These are phyloP conservation scores for Yponomeuta cagnagella DNA, from an alignment of 2,888 invertebrate genomes.

Conservation along the genomic window DNA sequence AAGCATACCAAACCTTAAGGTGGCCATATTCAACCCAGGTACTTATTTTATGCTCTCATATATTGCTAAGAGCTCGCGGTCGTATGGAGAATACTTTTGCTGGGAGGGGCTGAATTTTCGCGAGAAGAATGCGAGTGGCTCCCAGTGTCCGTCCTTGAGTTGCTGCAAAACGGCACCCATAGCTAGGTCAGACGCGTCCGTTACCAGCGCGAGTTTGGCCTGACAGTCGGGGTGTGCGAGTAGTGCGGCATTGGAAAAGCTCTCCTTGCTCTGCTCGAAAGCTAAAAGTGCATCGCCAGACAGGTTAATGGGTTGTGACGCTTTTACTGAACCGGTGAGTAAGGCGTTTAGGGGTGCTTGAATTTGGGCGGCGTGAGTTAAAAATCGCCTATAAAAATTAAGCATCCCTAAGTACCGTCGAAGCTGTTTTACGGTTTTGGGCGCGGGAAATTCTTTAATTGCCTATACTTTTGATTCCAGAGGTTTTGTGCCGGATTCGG, in stretches of 20 bases:
- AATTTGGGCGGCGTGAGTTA: conserved; percentile 31
- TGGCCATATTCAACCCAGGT: too few relatives aligned
- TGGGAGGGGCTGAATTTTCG: conserved; percentile 21
- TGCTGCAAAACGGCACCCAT: too few relatives aligned
- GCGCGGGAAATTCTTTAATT: conserved; percentile 24
- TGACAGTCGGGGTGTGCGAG: conserved; percentile 29
- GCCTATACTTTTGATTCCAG: conserved; percentile 31
- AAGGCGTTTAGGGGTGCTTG: conserved; percentile 36
- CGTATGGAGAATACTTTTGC: conserved; percentile 34
- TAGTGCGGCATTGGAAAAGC: conserved; percentile 25
- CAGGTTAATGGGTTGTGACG: conserved; percentile 27
- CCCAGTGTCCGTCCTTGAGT: too few relatives aligned
- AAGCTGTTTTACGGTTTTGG: conserved; percentile 24
- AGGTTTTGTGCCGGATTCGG: conserved; percentile 31
- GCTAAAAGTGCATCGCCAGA: conserved; percentile 23
- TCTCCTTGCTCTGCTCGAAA: conserved; percentile 29
- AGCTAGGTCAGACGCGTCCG: conserved; percentile 35
- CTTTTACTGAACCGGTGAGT: conserved; percentile 28
- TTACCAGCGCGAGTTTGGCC: conserved; percentile 27
- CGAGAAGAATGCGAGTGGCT: too few relatives aligned
- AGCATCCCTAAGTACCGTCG: conserved; percentile 30
- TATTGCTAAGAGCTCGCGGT: conserved; percentile 37
- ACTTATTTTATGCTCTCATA: conserved; percentile 23
- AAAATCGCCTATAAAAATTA: conserved; percentile 22
- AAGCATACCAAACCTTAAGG: too few relatives aligned